Evolutionary conservation across 2,888 invertebrate genomes (phyloP), one percentile per base, ranked within the genome.

Genomic region (Deroplatys truncata): DNA sequence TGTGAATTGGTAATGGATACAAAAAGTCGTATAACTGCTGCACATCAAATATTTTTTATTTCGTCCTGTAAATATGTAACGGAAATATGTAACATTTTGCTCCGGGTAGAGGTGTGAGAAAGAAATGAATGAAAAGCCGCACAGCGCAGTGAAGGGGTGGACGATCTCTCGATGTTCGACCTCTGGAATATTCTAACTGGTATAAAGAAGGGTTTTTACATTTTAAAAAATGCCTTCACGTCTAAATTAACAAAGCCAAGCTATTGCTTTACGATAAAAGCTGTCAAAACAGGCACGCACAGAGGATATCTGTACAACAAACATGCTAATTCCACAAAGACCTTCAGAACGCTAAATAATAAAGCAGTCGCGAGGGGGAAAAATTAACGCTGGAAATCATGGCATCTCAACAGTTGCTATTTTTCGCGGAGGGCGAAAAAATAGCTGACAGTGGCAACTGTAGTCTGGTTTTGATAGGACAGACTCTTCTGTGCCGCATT

Each of bases 271-370:
- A 86, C 86, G 86, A 72, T 86, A 86, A 86, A 86, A 86, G 72
- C 86, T 86, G 86, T 86, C 86, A 86, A 86, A 82, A 86, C 86
- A 72, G 28, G 82, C 86, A 56, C 31, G 56, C 56, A 72, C 56
- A 72, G 9, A 72, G 56, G 56, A 72, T 72, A 72, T 72, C 56
- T 72, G 25, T 20, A 72, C 56, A 72, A 72, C 56, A 72, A 72
- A 72, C 56, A 72, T 72, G 56, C 20, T 72, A 72, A 72, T 72
- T 72, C 56, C 56, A 72, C 56, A 72, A 72, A 72, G 56, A 72
- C 56, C 56, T 72, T 72, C 56, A 72, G 25, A 72, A 72, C 56
- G 56, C 56, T 72, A 72, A 72, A 72, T 72, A 72, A 72, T 72
- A 72, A 72, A 72, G 56, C 56, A 72, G 20, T 16, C 56, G 56